Evolutionary conservation across 2,797 vertebrate species (phyloP), one percentile per base, ranked within the genome.

Genomic region (Sparus aurata): DNA sequence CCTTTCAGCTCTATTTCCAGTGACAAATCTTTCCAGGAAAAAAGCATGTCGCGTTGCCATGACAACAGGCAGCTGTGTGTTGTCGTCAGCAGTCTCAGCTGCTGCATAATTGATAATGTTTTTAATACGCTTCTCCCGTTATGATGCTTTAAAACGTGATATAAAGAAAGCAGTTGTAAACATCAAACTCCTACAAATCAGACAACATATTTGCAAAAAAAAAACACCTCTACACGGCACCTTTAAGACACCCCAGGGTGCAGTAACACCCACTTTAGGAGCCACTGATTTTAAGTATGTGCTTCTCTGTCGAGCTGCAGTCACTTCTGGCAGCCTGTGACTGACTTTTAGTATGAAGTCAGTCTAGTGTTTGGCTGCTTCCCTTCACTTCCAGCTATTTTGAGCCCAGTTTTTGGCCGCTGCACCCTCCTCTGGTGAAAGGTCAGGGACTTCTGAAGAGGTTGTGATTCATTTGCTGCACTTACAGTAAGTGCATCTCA

Each of bases 401-500:
- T 57, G 34, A 67, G 47, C 5, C 15, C 62, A 58, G 25, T 65
- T 43, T 75, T 53, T 66, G 53, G 46, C 52, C 1, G 2, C 20
- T 50, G 45, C n/a, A n/a, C 38, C 62, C 30, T 17, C 57, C 46
- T 53, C 18, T 30, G 63, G 34, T 59, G 18, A 53, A 59, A 60
- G 64, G 30, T 67, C 30, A 52, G 27, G 25, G 18, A 22, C 47
- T 52, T 70, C 22, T n/a, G 41, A 52, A 65, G 52, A 65, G 27
- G 47, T 52, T 25, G 34, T 15, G 66, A 60, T 41, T 62, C 11
- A 3, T 65, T 50, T 34, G 46, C 45, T 30, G 62, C 41, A 45
- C 41, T 27, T 53, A 23, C 12, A 53, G 7, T 13, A 53, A 53
- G 22, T 13, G 52, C 3, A 16, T 17, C 54, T 18, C 25, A 4